phyloP scores from a whole-genome alignment of 2,888 invertebrate genomes.

The Trissoscelio sp. region DNA sequence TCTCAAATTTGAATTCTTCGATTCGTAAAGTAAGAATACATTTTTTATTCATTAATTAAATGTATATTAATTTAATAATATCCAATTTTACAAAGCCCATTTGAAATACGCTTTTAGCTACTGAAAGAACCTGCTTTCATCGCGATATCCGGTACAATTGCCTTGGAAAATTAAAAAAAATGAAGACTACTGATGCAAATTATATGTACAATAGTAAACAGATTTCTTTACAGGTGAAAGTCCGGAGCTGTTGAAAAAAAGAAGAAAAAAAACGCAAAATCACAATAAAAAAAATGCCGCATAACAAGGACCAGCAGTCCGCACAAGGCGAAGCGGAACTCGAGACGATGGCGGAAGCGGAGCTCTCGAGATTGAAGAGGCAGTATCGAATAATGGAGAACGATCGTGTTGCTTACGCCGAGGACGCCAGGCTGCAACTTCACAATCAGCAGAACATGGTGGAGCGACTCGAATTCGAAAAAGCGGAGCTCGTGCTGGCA shows the following conservation, averaged over 20 bases:
- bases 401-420: constrained; percentile 88
- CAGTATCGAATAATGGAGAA: constrained; percentile 94
- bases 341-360: constrained; percentile 91
- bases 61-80: too few species aligned
- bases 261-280: constrained; percentile 5
- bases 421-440: constrained; percentile 88
- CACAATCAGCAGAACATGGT: constrained; percentile 87
- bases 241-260: not conserved
- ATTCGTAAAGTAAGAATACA: too few species aligned
- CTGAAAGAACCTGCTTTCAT: too few species aligned
- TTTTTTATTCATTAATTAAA: too few species aligned
- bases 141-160: too few species aligned
- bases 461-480: constrained; percentile 86
- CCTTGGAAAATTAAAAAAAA: too few species aligned
- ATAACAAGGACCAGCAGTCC: constrained; percentile 77
- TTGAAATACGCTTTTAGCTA: too few species aligned
- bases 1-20: too few species aligned
- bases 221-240: constrained; percentile 5
- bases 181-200: too few species aligned
- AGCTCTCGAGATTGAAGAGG: constrained; percentile 90
- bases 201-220: not conserved
- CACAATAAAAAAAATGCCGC: constrained; percentile 75
- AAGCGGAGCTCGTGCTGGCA: constrained; percentile 87
- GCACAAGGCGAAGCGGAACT: constrained; percentile 88
- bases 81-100: too few species aligned